A percentile compares a stretch with the other conserved stretches of the same genome.
phyloP scores from a whole-genome alignment of 2,797 vertebrate genomes.

The Cheirogaleus major region DNA sequence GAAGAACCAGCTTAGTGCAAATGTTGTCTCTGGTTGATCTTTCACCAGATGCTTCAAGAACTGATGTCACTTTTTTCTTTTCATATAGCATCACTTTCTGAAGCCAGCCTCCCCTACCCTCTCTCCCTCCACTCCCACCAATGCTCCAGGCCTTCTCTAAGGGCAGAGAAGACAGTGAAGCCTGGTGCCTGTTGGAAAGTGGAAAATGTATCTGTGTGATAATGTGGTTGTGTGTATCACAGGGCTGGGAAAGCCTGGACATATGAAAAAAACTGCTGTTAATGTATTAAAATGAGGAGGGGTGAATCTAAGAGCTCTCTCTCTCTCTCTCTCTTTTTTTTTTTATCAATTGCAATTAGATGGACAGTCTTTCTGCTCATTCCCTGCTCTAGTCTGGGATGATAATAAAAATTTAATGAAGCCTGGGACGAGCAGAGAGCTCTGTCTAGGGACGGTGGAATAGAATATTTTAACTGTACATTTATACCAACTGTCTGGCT shows the following conservation, averaged over 20 bases:
- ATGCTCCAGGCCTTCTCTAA: slow-evolving; percentile 56
- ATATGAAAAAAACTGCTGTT: slow-evolving; percentile 72
- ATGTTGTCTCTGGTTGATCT: slow-evolving; percentile 76
- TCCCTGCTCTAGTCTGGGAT: slow-evolving; percentile 94
- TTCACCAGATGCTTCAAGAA: slow-evolving; percentile 77
- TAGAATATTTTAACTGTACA: slow-evolving; percentile 99
- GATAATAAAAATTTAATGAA: slow-evolving; percentile 99
- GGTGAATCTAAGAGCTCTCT: slow-evolving; percentile 52
- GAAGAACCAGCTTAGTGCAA: slow-evolving; percentile 75
- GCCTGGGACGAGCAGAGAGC: slow-evolving; percentile 95
- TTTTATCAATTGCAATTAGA: slow-evolving; percentile 89
- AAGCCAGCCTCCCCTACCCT: not conserved
- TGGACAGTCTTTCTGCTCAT: slow-evolving; percentile 89
- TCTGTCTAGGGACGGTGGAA: slow-evolving; percentile 94
- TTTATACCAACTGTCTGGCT: slow-evolving; percentile 98
- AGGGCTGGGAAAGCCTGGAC: slow-evolving; percentile 57
- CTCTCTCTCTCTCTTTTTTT: slow-evolving; percentile 76
- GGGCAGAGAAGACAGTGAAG: slow-evolving; percentile 50
- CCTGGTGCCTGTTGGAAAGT: slow-evolving; percentile 32
- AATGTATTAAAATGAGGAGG: slow-evolving; percentile 72
- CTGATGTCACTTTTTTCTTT: slow-evolving; percentile 10
- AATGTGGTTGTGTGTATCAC: slow-evolving; percentile 65
- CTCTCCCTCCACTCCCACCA: not conserved
- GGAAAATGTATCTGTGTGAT: slow-evolving; percentile 55
- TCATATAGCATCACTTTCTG: slow-evolving; percentile 47